Evolutionary conservation across 1,140 invertebrate species (phyloP), one percentile per base, ranked within the genome.

Genomic region (Bathynomus jamesi): DNA sequence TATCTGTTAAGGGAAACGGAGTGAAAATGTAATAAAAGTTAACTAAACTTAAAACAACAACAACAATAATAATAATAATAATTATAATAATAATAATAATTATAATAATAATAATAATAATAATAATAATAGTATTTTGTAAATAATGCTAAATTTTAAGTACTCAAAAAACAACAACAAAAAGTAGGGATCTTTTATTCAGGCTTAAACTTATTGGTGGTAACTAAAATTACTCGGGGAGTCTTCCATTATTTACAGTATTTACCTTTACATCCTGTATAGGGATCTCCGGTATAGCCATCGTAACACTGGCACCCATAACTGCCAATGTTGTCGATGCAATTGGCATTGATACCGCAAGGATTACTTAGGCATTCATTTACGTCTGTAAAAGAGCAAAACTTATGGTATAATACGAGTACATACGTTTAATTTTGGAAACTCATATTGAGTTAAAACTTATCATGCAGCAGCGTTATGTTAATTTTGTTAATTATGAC

Each of bases 331-430:
- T 91, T 93, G 81, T 96, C 93, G 75, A 87, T 90, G 82, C 94
- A 96, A 67, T 90, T 83, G 27, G 93, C 90, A 80, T 95, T 92
- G 78, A 86, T 85, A 78, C 92, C 91, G 82, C 93, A 95, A 30
- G 91, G 90, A 82, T 89, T 91, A 82, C 86, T 87, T 81, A 89
- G 86, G 84, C 92, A 94, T 86, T 94, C 92, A 85, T 95, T 91
- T 83, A 94, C 85, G 88, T 94, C 92, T 94, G 80, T 70, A 79
- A 81, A 81, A 70, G n/a, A n/a, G n/a, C n/a, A n/a, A n/a, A 63
- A 24, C 53, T 24, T 24, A 24, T 10, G 24, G 17, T n/a, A 17
- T 7, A 25, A 11, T 2, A 4, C 17, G 28, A 7, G 27, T 17
- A 67, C 24, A 70, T 21, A 25, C 65, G 11, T n/a, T n/a, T n/a